phyloP scores from a whole-genome alignment of 2,797 vertebrate genomes.

The Schizothorax lantsangensis region DNA sequence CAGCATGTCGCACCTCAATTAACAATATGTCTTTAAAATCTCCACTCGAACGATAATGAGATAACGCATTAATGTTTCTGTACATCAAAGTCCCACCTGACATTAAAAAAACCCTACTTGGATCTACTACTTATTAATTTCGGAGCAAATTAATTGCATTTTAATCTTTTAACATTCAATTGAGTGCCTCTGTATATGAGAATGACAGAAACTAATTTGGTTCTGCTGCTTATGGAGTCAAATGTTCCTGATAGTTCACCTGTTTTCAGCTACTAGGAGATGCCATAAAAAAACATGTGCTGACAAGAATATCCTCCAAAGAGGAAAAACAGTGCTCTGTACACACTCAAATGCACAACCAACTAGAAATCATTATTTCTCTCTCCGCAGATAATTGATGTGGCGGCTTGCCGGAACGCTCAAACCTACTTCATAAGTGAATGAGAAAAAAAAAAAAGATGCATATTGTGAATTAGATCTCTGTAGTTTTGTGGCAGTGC shows the following conservation, averaged over 20 bases:
- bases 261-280: slow-evolving; percentile 23
- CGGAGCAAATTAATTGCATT: slow-evolving; percentile 38
- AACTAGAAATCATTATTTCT: slow-evolving; percentile 40
- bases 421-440: slow-evolving; percentile 38
- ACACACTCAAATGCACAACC: slow-evolving; percentile 35
- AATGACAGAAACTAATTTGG: slow-evolving; percentile 42
- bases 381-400: slow-evolving; percentile 42
- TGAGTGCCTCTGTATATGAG: slow-evolving; percentile 19
- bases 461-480: neutral
- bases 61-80: slow-evolving; percentile 1
- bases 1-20: slow-evolving; percentile 3
- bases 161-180: slow-evolving; percentile 36
- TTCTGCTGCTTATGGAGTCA: slow-evolving; percentile 15
- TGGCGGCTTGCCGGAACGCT: slow-evolving; percentile 38
- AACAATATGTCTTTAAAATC: slow-evolving; percentile 24
- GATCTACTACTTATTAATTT: slow-evolving; percentile 15
- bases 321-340: slow-evolving; percentile 4
- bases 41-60: neutral
- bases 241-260: slow-evolving; percentile 32
- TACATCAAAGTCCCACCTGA: slow-evolving; percentile 18
- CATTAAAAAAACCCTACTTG: neutral
- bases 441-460: neutral
- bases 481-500: neutral
- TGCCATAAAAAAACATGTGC: slow-evolving; percentile 22
- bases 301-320: slow-evolving; percentile 32